Conservation (phyloP, 2,113 vertebrate species). For the Passer domesticus region DNA sequence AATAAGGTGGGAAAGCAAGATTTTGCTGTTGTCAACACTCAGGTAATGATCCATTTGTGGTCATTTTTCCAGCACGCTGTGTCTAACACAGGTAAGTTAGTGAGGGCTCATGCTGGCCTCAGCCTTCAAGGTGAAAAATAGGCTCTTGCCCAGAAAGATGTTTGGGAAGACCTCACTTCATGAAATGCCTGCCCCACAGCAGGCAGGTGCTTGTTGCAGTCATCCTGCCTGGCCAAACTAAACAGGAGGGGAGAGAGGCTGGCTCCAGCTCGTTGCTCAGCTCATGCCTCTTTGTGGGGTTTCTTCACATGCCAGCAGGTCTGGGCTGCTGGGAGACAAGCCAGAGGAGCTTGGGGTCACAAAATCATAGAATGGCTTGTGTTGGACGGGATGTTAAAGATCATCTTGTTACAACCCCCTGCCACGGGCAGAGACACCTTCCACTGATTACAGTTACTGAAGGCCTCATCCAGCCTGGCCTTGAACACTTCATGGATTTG, state of each 20-base stretch:
- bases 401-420: neutral
- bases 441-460: neutral
- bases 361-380: neutral
- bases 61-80: neutral
- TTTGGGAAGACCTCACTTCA: neutral
- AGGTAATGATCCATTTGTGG: neutral
- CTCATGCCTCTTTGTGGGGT: accelerated
- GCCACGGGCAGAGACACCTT: neutral
- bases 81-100: neutral
- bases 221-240: accelerated
- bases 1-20: neutral
- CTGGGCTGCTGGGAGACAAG: neutral
- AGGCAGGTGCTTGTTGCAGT: neutral
- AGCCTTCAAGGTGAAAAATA: neutral
- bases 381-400: neutral
- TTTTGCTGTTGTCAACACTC: neutral
- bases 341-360: neutral
- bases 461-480: neutral
- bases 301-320: neutral
- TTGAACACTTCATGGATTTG: neutral
- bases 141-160: neutral
- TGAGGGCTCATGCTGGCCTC: neutral
- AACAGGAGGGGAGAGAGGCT: neutral
- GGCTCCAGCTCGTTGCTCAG: neutral
- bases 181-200: neutral